Evolutionary conservation across 2,113 vertebrate genomes (phyloP).

Genomic region (Ammodramus savannarum): DNA sequence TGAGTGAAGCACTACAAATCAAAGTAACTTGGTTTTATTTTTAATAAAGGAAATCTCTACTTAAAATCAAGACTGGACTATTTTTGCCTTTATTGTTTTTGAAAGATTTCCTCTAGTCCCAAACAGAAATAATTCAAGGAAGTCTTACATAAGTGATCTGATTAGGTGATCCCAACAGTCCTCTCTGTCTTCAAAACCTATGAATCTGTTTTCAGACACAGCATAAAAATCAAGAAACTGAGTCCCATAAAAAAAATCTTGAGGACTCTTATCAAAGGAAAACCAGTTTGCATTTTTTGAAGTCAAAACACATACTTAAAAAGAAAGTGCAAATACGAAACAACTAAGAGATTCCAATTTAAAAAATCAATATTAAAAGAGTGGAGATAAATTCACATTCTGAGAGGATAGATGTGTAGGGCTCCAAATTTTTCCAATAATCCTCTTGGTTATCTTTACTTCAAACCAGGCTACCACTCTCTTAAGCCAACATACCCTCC

Average conservation of each 20-base stretch:
- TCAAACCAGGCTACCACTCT: background rate
- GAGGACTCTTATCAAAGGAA: background rate
- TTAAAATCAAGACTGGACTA: conserved; percentile 19
- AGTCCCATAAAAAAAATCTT: background rate
- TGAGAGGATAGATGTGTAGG: background rate
- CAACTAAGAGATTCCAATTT: background rate
- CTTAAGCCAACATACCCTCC: background rate
- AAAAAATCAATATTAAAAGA: background rate
- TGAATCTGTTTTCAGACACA: background rate
- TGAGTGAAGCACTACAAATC: background rate
- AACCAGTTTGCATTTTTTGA: background rate
- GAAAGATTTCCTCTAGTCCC: conserved; percentile 31
- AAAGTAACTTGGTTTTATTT: background rate
- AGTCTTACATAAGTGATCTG: conserved; percentile 34
- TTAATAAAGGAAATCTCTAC: conserved; percentile 23
- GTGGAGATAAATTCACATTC: background rate
- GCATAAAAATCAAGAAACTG: background rate
- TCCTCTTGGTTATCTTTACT: background rate
- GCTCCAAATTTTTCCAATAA: background rate
- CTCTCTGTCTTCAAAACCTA: background rate
- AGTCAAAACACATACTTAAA: background rate
- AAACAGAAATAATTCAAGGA: conserved; percentile 56
- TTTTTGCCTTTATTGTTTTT: conserved; percentile 30
- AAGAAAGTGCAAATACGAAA: background rate
- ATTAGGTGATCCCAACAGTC: background rate